A percentile compares a stretch with the other conserved stretches of the same genome.
Evolutionary conservation across 2,797 vertebrate genomes (phyloP).

Genomic region (Dendrocincla fuliginosa): DNA sequence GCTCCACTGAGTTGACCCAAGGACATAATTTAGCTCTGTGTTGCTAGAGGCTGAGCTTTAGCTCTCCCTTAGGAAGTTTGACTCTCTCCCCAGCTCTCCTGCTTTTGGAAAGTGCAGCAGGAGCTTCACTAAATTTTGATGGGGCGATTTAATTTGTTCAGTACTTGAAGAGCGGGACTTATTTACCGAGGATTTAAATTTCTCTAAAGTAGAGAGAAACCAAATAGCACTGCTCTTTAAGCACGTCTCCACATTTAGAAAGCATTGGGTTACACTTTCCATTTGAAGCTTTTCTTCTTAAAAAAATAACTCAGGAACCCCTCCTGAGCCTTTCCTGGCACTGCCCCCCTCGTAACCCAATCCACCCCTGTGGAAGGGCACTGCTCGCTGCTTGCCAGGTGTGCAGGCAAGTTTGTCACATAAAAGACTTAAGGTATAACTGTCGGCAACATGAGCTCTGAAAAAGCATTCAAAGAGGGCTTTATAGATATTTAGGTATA

Average conservation of each 20-base stretch:
- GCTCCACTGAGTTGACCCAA: neutral
- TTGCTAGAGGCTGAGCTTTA: neutral
- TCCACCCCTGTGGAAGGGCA: neutral
- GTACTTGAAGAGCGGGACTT: conserved; percentile 56
- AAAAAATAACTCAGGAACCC: conserved; percentile 62
- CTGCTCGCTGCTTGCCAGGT: conserved; percentile 50
- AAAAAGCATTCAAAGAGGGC: neutral
- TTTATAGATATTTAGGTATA: neutral
- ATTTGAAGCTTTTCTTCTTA: conserved; percentile 69
- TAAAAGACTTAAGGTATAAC: conserved; percentile 23
- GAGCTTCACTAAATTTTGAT: conserved; percentile 41
- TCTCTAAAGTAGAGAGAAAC: conserved; percentile 60
- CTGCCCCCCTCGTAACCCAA: conserved; percentile 54
- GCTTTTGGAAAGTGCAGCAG: neutral
- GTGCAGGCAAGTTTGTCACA: conserved; percentile 49
- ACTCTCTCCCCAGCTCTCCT: neutral
- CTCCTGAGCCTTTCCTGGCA: conserved; percentile 48
- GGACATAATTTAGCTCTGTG: neutral
- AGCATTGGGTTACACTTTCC: conserved; percentile 71
- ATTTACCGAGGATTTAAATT: conserved; percentile 66
- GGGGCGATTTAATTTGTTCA: conserved; percentile 42
- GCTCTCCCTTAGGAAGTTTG: neutral
- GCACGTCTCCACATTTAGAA: conserved; percentile 44
- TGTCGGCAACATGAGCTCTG: conserved; percentile 27
- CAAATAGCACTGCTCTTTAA: conserved; percentile 62